phyloP scores from a whole-genome alignment of 2,113 vertebrate species.

The Cyprinodon brontotheroides region DNA sequence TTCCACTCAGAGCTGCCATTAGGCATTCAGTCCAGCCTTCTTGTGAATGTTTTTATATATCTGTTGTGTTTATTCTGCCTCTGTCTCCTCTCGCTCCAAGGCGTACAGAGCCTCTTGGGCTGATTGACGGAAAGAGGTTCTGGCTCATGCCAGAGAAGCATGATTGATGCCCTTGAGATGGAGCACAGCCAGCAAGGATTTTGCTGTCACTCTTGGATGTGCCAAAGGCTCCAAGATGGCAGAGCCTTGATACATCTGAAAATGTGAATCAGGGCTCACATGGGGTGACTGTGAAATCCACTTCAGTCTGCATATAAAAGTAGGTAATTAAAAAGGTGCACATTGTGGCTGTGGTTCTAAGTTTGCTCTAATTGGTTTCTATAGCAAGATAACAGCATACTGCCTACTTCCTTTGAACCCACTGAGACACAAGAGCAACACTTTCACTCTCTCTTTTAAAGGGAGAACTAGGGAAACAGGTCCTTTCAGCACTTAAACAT shows the following conservation, averaged over 20 bases:
- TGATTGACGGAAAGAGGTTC: slow-evolving; percentile 64
- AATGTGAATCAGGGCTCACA: slow-evolving; percentile 24
- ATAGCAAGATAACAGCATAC: slow-evolving; percentile 21
- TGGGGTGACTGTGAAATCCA: slow-evolving; percentile 14
- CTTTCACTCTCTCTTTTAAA: slow-evolving; percentile 49
- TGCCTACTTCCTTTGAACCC: slow-evolving; percentile 50
- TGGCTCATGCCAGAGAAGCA: slow-evolving; percentile 52
- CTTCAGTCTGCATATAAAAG: slow-evolving; percentile 25
- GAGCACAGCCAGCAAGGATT: slow-evolving; percentile 61
- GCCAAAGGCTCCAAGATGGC: slow-evolving; percentile 45
- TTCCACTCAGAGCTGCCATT: slow-evolving; percentile 56
- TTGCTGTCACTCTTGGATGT: slow-evolving; percentile 54
- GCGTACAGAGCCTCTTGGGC: slow-evolving; percentile 39
- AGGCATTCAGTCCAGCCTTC: slow-evolving; percentile 51
- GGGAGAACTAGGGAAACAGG: slow-evolving; percentile 9
- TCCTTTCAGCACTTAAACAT: slow-evolving; percentile 9
- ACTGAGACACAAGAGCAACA: slow-evolving; percentile 3
- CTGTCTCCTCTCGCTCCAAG: slow-evolving; percentile 44
- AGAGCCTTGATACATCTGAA: slow-evolving; percentile 40
- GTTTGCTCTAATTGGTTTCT: slow-evolving; percentile 4
- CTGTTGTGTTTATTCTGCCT: slow-evolving; percentile 61
- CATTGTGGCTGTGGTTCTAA: slow-evolving; percentile 26
- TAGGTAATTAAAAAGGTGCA: slow-evolving; percentile 7
- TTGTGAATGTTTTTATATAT: slow-evolving; percentile 58
- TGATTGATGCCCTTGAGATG: slow-evolving; percentile 69